Evolutionary conservation across 2,797 vertebrate genomes (phyloP), one percentile per base, ranked within the genome.

Genomic region (Takifugu rubripes): DNA sequence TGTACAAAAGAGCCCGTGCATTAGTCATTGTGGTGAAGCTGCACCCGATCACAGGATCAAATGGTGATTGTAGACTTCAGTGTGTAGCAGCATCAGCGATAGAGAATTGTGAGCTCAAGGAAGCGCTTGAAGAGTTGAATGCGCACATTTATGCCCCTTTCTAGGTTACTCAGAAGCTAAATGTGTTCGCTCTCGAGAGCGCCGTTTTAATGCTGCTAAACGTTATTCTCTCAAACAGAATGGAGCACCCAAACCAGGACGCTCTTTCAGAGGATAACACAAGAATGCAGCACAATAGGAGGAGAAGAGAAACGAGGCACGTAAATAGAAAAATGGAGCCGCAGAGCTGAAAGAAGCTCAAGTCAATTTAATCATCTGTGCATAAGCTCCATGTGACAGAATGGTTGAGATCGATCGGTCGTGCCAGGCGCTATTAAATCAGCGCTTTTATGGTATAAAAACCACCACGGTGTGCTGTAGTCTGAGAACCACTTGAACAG

Each of bases 361-460:
- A 56, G 44, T 66, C 52, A 68, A 54, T 54, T 76, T 68, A 79
- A 81, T 47, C 65, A 53, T 51, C 69, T 45, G 72, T 80, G 68
- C 58, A 79, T 84, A 75, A 80, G 45, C 70, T 61, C 59, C 67
- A 11, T 72, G 51, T 74, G 76, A 77, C 73, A 68, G 59, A 76
- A 66, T 57, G 59, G 82, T 45, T 53, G 47, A 48, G 73, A 79
- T 52, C 70, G 54, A 77, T 59, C 68, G 59, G 42, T 65, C 57
- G 66, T 52, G 70, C 61, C 61, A 71, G 56, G 64, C 67, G 69
- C 70, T 71, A 77, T 68, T 49, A 59, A 69, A 24, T 14, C 21
- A 71, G 48, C 64, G 58, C 33, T 49, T 49, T 60, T 58, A 69
- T 65, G 57, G 16, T 16, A 50, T 21, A 61, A 25, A 54, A 52